Percentiles rank a stretch among this genome's conserved stretches.
These are phyloP conservation scores for Psettodes erumei DNA, from an alignment of 2,113 vertebrate species.

Conservation along the genomic window DNA sequence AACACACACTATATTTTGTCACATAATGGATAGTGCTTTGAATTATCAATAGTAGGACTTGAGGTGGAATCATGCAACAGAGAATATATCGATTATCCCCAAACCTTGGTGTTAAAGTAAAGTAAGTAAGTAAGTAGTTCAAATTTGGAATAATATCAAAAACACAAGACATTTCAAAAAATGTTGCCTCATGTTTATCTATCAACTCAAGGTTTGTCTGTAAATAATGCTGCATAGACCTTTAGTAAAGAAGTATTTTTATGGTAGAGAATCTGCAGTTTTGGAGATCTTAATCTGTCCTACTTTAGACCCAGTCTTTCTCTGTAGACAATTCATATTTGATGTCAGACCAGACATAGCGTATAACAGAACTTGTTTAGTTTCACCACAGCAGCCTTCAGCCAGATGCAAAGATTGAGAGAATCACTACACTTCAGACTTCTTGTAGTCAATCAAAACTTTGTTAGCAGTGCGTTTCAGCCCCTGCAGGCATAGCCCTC, in stretches of 20 bases:
- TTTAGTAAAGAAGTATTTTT: slow-evolving; percentile 9
- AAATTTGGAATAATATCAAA: not conserved
- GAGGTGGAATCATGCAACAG: not conserved
- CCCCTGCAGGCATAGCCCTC: slow-evolving; percentile 47
- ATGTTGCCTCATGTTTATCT: not conserved
- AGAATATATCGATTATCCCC: not conserved
- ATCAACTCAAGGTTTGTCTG: not conserved
- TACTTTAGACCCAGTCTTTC: slow-evolving; percentile 25
- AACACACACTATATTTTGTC: slow-evolving; percentile 4
- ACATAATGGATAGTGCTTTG: not conserved
- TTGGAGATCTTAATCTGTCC: slow-evolving; percentile 36
- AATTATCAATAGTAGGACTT: not conserved
- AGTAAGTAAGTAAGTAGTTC: not conserved
- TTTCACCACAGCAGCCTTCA: slow-evolving; percentile 32
- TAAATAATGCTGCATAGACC: not conserved
- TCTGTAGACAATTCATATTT: slow-evolving; percentile 29
- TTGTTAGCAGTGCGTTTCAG: slow-evolving; percentile 68
- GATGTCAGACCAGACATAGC: slow-evolving; percentile 41
- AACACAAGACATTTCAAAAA: not conserved
- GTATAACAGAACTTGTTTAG: slow-evolving; percentile 44
- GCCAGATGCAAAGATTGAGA: slow-evolving; percentile 46
- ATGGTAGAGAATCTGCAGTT: not conserved
- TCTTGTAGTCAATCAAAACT: slow-evolving; percentile 71
- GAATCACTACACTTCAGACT: slow-evolving; percentile 50
- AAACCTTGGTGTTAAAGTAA: not conserved